Percentiles rank a stretch among this genome's conserved stretches.
phyloP scores from a whole-genome alignment of 2,113 vertebrate genomes.

The Ovis aries region DNA sequence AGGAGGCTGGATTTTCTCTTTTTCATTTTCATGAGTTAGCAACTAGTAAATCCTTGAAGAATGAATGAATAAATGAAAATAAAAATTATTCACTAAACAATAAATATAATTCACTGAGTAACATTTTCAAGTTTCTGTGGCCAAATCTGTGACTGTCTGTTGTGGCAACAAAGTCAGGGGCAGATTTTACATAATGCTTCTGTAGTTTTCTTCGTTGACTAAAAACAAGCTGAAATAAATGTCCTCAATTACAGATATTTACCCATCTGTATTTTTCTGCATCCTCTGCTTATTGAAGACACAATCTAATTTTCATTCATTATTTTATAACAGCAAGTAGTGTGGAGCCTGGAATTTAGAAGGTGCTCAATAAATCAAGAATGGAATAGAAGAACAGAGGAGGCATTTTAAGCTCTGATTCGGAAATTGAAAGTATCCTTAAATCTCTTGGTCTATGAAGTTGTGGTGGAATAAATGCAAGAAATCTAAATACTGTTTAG shows the following conservation, averaged over 20 bases:
- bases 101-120: neutral
- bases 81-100: neutral
- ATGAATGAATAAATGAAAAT: neutral
- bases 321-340: neutral
- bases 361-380: neutral
- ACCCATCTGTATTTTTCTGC: neutral
- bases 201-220: neutral
- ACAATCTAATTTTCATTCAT: neutral
- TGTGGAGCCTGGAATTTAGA: neutral
- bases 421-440: neutral
- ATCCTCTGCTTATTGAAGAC: neutral
- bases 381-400: neutral
- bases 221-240: neutral
- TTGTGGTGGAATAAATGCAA: neutral
- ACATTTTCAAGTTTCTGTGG: neutral
- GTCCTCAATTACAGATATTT: neutral
- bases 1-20: neutral
- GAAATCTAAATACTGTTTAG: neutral
- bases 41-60: neutral
- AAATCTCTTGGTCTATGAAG: neutral
- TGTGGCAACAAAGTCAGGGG: neutral
- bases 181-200: neutral
- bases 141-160: neutral
- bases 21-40: neutral
- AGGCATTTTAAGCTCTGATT: neutral